Percentiles rank a stretch among this genome's conserved stretches.
phyloP scores from a whole-genome alignment of 2,113 vertebrate species.

The Toxotes chatareus region DNA sequence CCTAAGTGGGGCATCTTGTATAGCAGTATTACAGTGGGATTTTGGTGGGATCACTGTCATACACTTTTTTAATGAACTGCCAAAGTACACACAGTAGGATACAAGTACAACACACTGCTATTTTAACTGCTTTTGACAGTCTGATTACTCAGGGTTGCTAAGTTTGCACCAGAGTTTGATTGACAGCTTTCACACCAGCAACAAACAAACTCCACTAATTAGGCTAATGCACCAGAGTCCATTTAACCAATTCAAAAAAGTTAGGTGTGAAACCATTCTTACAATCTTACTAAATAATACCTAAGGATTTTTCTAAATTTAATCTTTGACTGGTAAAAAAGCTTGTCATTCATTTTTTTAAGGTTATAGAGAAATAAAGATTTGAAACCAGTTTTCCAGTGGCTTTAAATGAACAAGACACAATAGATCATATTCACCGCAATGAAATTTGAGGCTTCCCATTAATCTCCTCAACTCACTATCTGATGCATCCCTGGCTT shows the following conservation, averaged over 20 bases:
- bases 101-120: neutral
- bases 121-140: no score
- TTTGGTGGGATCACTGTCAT: no score
- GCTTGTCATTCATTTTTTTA: neutral
- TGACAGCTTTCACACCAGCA: neutral
- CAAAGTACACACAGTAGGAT: neutral
- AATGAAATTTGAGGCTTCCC: neutral
- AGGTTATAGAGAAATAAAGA: neutral
- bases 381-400: neutral
- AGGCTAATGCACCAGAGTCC: neutral
- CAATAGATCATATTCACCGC: neutral
- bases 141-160: neutral
- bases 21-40: no score
- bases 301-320: no score
- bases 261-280: no score
- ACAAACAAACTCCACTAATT: neutral
- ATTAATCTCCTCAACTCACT: neutral
- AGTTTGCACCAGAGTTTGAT: neutral
- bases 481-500: neutral
- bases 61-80: no score
- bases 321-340: no score
- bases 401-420: neutral
- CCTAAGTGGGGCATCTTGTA: no score
- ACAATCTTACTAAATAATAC: no score
- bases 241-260: no score